Evolutionary conservation across 1,140 invertebrate genomes (phyloP).

Genomic region (Pararge aegeria): DNA sequence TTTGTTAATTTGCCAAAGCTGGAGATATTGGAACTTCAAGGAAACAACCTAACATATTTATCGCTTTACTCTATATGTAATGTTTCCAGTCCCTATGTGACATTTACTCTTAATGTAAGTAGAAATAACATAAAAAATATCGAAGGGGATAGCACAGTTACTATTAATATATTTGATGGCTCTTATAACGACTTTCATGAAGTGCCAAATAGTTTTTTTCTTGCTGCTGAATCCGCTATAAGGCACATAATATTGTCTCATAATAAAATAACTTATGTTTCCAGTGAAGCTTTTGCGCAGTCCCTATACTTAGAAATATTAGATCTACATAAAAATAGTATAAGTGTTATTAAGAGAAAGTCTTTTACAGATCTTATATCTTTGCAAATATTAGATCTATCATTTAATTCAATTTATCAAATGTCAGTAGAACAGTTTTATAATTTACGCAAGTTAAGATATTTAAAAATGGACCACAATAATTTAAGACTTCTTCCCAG

Average conservation of each 20-base stretch:
- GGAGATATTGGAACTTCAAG: slow-evolving; percentile 85
- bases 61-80: slow-evolving; percentile 85
- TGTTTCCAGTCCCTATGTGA: slow-evolving; percentile 81
- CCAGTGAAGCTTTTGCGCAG: slow-evolving; percentile 86
- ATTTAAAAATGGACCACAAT: slow-evolving; percentile 89
- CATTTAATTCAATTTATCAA: slow-evolving; percentile 87
- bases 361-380: slow-evolving; percentile 87
- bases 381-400: slow-evolving; percentile 89
- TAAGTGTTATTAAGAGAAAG: slow-evolving; percentile 85
- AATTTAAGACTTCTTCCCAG: slow-evolving; percentile 87
- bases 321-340: slow-evolving; percentile 87
- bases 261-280: slow-evolving; percentile 86
- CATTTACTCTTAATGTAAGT: slow-evolving; percentile 85
- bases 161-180: slow-evolving; percentile 85
- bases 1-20: slow-evolving; percentile 86
- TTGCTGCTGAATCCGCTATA: slow-evolving; percentile 82
- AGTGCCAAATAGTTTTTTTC: slow-evolving; percentile 84
- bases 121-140: slow-evolving; percentile 84
- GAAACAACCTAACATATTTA: slow-evolving; percentile 84
- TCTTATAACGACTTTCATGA: slow-evolving; percentile 84
- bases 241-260: slow-evolving; percentile 85
- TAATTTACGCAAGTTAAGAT: slow-evolving; percentile 87
- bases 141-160: slow-evolving; percentile 80
- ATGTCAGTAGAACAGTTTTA: slow-evolving; percentile 91
- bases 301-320: slow-evolving; percentile 86